Evolutionary conservation across 23 tunicate genomes (phyloP).

Genomic region (Halocynthia aurantium): DNA sequence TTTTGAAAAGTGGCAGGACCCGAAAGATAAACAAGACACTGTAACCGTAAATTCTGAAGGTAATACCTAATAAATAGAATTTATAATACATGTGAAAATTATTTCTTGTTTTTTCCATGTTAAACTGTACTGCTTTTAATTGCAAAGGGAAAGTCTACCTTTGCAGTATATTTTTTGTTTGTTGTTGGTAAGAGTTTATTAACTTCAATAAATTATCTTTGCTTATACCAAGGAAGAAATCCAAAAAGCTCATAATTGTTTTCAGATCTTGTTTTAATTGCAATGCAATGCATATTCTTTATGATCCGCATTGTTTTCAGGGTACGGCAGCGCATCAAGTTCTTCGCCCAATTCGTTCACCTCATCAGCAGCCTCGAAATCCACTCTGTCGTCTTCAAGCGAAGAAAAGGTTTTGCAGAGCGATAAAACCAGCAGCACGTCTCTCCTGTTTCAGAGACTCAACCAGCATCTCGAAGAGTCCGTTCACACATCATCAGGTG

Average conservation of each 20-base stretch:
- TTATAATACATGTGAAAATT: background rate
- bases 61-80: background rate
- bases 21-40: background rate
- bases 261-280: no score
- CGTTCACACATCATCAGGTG: background rate
- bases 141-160: no score
- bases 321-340: background rate
- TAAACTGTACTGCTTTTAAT: no score
- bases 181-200: no score
- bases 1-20: no score
- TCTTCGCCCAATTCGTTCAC: background rate
- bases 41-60: conserved; percentile 5
- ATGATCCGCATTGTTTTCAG: background rate
- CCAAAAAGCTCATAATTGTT: no score
- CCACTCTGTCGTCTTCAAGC: background rate
- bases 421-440: background rate
- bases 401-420: background rate
- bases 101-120: no score
- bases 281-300: no score
- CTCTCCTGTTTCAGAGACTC: conserved; percentile 21
- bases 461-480: conserved; percentile 2
- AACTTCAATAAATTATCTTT: no score
- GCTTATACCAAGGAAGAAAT: no score
- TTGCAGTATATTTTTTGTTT: no score
- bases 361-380: conserved; percentile 5